Evolutionary conservation across 2,888 invertebrate genomes (phyloP), one percentile per base, ranked within the genome.

Genomic region (Lepidocyrtinus sp.): DNA sequence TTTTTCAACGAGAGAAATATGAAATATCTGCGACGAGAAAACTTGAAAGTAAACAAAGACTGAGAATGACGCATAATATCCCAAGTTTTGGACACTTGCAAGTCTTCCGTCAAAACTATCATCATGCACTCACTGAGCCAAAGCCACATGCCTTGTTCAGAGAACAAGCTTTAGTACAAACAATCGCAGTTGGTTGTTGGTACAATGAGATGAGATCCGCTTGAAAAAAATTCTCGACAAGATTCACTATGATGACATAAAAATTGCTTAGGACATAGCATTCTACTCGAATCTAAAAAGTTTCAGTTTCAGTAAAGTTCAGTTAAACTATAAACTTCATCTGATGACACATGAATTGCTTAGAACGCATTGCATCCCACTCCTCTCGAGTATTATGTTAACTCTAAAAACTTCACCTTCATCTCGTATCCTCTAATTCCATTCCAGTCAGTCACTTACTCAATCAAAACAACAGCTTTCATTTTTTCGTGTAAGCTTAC

Each of bases 31-130:
- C n/a, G n/a, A 36, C 36, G 36, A 36, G 12, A 36, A 36, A 7
- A 36, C 36, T 36, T n/a, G 12, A 71, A 62, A 71, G 71, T 61
- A 71, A 71, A 71, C 71, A 70, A 26, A 12, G 59, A 59, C 36
- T 15, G n/a, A n/a, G 55, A 55, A 55, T 3, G n/a, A 55, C n/a
- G 55, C 55, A 55, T 24, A 17, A 63, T 72, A 36, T 3, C 19
- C 36, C 45, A 62, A 46, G 24, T 24, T 1, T 65, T 27, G 61
- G 19, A 36, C 74, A 67, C 65, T 74, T 67, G 27, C 74, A 74
- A 74, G 65, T 65, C 27, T 74, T 74, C 74, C 36, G 15, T 67
- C 50, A 55, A 21, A 55, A 25, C 17, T 21, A 46, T 67, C 46
- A 24, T n/a, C 65, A 65, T 65, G 45, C 17, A 17, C 3, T n/a